Percentiles rank a stretch among this genome's conserved stretches.
Evolutionary conservation across 2,888 invertebrate species (phyloP).

Genomic region (Morpho deidamia): DNA sequence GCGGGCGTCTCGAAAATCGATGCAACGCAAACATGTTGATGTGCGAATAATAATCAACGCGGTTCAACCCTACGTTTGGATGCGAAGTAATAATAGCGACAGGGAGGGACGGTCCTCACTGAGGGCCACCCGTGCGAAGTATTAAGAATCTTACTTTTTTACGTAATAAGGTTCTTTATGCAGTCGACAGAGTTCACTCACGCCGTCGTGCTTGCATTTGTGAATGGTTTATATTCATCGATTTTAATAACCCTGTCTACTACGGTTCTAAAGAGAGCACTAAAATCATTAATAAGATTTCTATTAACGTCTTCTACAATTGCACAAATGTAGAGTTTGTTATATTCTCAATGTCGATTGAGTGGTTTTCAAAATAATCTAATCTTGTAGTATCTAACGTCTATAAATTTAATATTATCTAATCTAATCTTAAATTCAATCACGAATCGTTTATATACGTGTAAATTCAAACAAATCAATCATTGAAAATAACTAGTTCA

Average conservation of each 20-base stretch:
- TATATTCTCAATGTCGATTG: no score
- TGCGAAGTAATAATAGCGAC: slow-evolving; percentile 59
- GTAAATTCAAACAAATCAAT: neutral
- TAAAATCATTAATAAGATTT: slow-evolving; percentile 18
- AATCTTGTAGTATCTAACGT: no score
- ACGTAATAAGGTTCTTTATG: slow-evolving; percentile 7
- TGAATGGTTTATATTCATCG: slow-evolving; percentile 27
- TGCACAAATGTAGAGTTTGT: no score
- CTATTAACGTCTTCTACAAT: no score
- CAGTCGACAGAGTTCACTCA: neutral
- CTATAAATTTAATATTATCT: no score
- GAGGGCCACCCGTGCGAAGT: slow-evolving; percentile 18
- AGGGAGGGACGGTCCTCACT: slow-evolving; percentile 45
- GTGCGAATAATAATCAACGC: slow-evolving; percentile 70
- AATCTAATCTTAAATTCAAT: no score
- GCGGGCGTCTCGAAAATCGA: slow-evolving; percentile 54
- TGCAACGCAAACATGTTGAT: slow-evolving; percentile 70
- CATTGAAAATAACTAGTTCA: neutral
- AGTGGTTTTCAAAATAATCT: no score
- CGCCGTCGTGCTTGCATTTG: slow-evolving; percentile 20
- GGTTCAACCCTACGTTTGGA: slow-evolving; percentile 52
- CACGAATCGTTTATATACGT: no score
- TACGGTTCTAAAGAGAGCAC: slow-evolving; percentile 17
- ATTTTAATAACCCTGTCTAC: slow-evolving; percentile 27
- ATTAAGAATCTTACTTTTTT: slow-evolving; percentile 6